Conservation (phyloP, 92 coral and sea anemone genomes). For the Epizoanthus stellaris region DNA sequence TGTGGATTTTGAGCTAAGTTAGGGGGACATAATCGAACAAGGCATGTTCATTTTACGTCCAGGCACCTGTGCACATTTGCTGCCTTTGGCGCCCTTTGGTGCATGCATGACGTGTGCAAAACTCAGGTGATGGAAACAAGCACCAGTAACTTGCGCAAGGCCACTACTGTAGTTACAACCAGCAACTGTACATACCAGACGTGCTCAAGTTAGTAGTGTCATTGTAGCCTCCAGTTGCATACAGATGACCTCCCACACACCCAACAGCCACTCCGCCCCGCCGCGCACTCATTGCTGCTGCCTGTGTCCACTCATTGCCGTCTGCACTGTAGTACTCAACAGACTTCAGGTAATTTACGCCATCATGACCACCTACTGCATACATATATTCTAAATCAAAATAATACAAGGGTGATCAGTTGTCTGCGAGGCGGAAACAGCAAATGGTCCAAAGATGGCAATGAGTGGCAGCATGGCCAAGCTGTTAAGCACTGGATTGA, state of each 20-base stretch:
- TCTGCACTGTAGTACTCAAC: conserved; percentile 77
- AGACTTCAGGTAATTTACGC: conserved; percentile 78
- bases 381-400: conserved; percentile 63
- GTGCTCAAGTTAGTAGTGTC: conserved; percentile 83
- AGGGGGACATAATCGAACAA: no score
- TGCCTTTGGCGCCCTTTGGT: no score
- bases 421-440: no score
- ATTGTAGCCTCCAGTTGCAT: conserved; percentile 90
- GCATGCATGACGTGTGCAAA: no score
- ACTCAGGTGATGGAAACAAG: no score
- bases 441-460: neutral
- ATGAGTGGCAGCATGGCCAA: neutral
- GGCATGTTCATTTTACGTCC: no score
- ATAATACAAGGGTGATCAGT: neutral
- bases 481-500: no score
- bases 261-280: conserved; percentile 92
- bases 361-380: conserved; percentile 95
- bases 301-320: conserved; percentile 79
- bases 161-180: no score
- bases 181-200: conserved; percentile 57
- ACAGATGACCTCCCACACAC: conserved; percentile 74
- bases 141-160: no score
- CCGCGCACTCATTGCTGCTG: conserved; percentile 86
- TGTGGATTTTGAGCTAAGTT: no score
- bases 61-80: no score